Percentiles rank a stretch among this genome's conserved stretches.
Conservation (phyloP, 2,797 vertebrate genomes). For the Labroides dimidiatus region DNA sequence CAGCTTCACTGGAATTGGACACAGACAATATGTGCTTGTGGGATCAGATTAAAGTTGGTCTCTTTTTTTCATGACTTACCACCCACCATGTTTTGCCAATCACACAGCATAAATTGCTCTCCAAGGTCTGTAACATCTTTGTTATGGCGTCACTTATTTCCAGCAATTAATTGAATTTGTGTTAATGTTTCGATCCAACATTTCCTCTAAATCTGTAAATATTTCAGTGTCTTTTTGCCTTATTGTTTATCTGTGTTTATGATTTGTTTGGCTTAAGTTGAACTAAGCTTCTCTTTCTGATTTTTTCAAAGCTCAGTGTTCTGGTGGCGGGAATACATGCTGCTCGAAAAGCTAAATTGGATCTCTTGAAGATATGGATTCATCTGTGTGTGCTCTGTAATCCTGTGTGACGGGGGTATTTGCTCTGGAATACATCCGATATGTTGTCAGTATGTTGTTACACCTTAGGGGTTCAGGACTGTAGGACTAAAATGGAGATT, state of each 20-base stretch:
- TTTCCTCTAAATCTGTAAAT: neutral
- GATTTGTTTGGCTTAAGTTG: constrained; percentile 7
- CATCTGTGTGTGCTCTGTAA: constrained; percentile 14
- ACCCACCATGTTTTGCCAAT: too few relatives aligned
- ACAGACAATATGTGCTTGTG: too few relatives aligned
- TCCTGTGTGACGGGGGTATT: constrained; percentile 24
- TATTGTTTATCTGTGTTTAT: neutral
- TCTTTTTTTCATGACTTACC: too few relatives aligned
- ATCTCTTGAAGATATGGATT: constrained; percentile 11
- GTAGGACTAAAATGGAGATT: neutral
- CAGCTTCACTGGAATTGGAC: too few relatives aligned
- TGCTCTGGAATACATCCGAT: constrained; percentile 2
- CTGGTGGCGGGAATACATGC: neutral
- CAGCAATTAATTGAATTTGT: too few relatives aligned
- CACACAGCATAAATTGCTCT: too few relatives aligned
- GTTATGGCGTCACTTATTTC: too few relatives aligned
- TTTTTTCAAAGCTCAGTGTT: neutral
- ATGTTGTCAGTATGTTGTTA: neutral
- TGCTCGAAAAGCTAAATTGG: constrained; percentile 16
- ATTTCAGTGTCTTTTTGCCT: neutral
- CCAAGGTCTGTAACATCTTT: too few relatives aligned
- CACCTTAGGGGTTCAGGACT: neutral
- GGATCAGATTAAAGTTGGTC: too few relatives aligned
- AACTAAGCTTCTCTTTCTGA: constrained; percentile 4
- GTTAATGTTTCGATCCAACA: too few relatives aligned